Base-by-base conservation (phyloP, 1,140 invertebrate species). In the Neodiprion fabricii region DNA sequence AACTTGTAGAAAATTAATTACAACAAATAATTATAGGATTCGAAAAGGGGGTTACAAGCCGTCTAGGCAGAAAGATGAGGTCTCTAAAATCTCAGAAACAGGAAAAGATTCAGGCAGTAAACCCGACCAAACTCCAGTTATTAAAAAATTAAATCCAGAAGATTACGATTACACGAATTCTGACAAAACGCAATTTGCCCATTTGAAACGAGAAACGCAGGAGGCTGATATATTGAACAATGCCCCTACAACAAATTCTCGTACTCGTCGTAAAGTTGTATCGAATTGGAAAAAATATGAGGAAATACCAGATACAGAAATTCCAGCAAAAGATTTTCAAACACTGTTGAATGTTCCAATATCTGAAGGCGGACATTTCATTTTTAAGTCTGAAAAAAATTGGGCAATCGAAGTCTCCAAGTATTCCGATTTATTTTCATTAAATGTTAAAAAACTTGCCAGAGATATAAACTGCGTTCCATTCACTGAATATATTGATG, bases 401-500 rank as follows among this genome's bases (percentile, higher is more conserved):
- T 85, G 83, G 81, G 67, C 67, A 7, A 21, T 78, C 0, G 79
- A 84, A 23, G 53, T 74, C 14, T 82, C 80, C 2, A 77, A 80
- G 66, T 84, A 79, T 12, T 78, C 76, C 1, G 79, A 85, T 21
- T 80, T 79, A 48, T 84, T 85, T 47, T 79, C 78, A 1, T 40
- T 84, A 9, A 80, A 85, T 47, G 70, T 84, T 4, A 80, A 79
- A 48, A 53, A 69, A 28, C 77, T 85, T 61, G 78, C 81, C 8
- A 78, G 72, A 12, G 79, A 79, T n/a, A 75, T 83, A 21, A 71
- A 75, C n/a, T 81, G 81, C 23, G 80, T 84, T 67, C 82, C 83
- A 7, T 85, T 80, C 49, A 80, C 80, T 68, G 75, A 81, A 65
- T 81, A 75, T 17, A 69, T 82, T 48, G 21, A 78, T 9, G 74